Base-by-base conservation (phyloP, 2,888 invertebrate species). In the Tetheella fluctuosa region DNA sequence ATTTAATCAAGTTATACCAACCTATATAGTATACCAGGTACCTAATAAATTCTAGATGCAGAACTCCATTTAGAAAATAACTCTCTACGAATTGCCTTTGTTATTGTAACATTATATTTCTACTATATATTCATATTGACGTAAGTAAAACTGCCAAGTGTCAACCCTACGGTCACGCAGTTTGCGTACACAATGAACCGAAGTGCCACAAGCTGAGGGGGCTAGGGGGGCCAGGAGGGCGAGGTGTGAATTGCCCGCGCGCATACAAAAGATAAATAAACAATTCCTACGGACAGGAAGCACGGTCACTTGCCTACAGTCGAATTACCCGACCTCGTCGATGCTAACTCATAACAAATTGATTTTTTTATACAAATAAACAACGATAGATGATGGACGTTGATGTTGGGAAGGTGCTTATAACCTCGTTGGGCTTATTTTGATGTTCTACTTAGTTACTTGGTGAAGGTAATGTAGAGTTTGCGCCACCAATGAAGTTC, bases 201-300 rank as follows among this genome's bases (percentile, higher is more conserved):
- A 75, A 71, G 71, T 70, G 72, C 60, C 54, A 68, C 62, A 67
- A 71, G 68, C 64, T 57, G 54, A 57, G 59, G 25, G 58, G 60
- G 53, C 37, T 54, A 25, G 52, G 52, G 59, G 59, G 59, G 58
- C 59, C 37, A 58, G 59, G 42, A 52, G 28, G 52, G 58, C 56
- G 74, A 83, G 77, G 87, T 88, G 89, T 86, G 79, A 89, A 86
- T 79, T 80, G 82, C 74, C 79, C 81, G 69, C 81, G 76, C 84
- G 77, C 73, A 75, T 62, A 78, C 79, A 81, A 80, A 79, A 81
- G 76, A 74, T 73, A 74, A 78, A 78, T 69, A 80, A 80, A 82
- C 79, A 80, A 73, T 74, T 78, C 72, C 63, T 61, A 64, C 64
- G 60, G 70, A 64, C 90, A 87, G 91, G 91, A 91, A 86, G 65